These are phyloP conservation scores for Rhynchotus rufescens DNA, from an alignment of 2,797 vertebrate species.

Conservation along the genomic window DNA sequence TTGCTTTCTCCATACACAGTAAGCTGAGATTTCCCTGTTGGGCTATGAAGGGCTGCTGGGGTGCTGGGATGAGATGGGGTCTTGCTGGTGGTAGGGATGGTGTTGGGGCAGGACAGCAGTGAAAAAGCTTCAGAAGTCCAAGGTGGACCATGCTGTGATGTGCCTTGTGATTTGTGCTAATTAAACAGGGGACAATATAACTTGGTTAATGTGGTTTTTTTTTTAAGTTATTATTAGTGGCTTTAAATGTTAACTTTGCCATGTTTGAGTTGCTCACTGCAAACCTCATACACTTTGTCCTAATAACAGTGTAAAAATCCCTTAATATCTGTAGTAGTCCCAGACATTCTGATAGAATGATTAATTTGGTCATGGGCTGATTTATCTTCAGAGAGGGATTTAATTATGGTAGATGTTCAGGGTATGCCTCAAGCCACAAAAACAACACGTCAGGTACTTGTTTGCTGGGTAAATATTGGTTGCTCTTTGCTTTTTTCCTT, in stretches of 20 bases:
- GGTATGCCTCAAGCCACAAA: not conserved
- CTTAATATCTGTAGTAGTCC: slow-evolving; percentile 1
- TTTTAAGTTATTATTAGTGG: not conserved
- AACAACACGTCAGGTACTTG: not conserved
- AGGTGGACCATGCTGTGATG: not conserved
- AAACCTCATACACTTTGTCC: not conserved
- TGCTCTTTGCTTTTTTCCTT: not conserved
- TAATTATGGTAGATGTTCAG: not conserved
- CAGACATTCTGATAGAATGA: not conserved
- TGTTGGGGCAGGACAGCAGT: accelerated
- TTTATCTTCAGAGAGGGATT: slow-evolving; percentile 9
- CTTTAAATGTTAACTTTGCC: not conserved
- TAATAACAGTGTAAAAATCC: not conserved
- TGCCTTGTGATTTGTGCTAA: not conserved
- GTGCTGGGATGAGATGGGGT: not conserved
- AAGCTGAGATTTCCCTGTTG: not conserved
- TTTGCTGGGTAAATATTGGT: not conserved
- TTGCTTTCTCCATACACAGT: accelerated
- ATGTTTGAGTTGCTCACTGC: not conserved
- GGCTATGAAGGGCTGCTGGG: too few relatives aligned
- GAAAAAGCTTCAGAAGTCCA: not conserved
- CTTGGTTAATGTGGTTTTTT: not conserved
- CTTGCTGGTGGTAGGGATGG: not conserved
- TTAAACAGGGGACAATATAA: not conserved
- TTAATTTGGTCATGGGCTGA: not conserved